phyloP scores from a whole-genome alignment of 2,113 vertebrate species.

The Phrynosoma platyrhinos region DNA sequence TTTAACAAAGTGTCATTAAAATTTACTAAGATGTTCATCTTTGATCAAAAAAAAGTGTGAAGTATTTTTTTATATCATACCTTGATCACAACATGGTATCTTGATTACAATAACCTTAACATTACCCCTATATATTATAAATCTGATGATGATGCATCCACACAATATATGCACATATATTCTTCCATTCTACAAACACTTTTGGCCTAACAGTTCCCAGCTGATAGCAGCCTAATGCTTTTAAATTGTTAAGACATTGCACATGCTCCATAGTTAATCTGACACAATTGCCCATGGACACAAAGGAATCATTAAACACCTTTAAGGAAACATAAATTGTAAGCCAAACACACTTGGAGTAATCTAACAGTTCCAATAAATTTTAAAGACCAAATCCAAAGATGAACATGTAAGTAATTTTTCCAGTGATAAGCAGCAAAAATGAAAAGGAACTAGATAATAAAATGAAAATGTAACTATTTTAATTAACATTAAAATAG shows the following conservation, averaged over 20 bases:
- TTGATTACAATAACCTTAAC: background rate
- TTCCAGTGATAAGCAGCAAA: conserved; percentile 14
- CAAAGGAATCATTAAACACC: conserved; percentile 73
- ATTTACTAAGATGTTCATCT: conserved; percentile 9
- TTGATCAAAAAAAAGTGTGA: conserved; percentile 11
- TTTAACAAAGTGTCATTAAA: background rate
- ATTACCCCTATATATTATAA: conserved; percentile 2
- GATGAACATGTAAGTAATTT: background rate
- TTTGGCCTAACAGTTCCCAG: background rate
- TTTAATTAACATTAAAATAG: conserved; percentile 57
- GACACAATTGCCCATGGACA: conserved; percentile 70
- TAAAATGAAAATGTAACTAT: conserved; percentile 31
- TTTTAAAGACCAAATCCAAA: background rate
- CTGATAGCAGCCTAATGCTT: conserved; percentile 9
- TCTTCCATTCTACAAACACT: background rate
- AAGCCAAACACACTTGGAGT: conserved; percentile 47
- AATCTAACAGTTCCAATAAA: background rate
- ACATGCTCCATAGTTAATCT: conserved; percentile 60
- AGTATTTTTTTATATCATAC: conserved; percentile 19
- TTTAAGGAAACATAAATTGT: conserved; percentile 59
- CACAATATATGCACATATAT: background rate
- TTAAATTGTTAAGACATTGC: conserved; percentile 39
- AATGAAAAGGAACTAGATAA: background rate
- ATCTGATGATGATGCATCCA: background rate
- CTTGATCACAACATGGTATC: background rate